Conservation (phyloP, 1,140 invertebrate genomes). For the Pissodes strobi region DNA sequence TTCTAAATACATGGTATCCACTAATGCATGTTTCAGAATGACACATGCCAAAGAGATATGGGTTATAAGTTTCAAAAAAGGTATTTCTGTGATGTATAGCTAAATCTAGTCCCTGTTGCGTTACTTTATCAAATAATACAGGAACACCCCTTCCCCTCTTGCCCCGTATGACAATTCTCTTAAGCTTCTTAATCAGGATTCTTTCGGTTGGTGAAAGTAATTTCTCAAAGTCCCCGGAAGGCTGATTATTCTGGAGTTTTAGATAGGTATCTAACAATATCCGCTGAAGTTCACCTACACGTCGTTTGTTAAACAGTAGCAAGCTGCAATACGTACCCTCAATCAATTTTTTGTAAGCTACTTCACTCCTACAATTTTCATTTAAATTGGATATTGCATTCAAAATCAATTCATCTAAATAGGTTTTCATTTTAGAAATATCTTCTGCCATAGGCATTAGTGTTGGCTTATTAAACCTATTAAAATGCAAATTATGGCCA, state of each 20-base stretch:
- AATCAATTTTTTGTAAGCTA: constrained; percentile 12
- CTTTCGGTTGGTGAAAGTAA: not conserved
- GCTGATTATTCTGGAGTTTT: constrained; percentile 3
- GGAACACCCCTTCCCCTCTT: too few species aligned
- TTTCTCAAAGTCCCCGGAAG: constrained; percentile 34
- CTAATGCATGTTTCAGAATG: too few species aligned
- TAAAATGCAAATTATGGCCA: constrained; percentile 35
- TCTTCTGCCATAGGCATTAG: constrained; percentile 43
- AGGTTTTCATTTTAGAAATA: constrained; percentile 28
- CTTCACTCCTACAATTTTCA: constrained; percentile 5
- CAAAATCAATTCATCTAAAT: constrained; percentile 31
- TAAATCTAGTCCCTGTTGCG: too few species aligned
- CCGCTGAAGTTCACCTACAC: constrained; percentile 34
- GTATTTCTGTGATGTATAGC: too few species aligned
- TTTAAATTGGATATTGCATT: not conserved
- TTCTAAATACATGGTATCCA: too few species aligned
- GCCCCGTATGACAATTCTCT: too few species aligned
- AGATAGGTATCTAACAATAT: constrained; percentile 20
- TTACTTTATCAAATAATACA: too few species aligned
- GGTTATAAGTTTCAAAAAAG: too few species aligned
- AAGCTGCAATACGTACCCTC: constrained; percentile 30
- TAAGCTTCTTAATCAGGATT: not conserved
- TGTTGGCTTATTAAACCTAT: constrained; percentile 43
- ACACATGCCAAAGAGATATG: too few species aligned
- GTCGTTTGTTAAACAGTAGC: constrained; percentile 31